A percentile compares a stretch with the other conserved stretches of the same genome.
Conservation (phyloP, 2,888 invertebrate species). For the Uloborus plumipes region DNA sequence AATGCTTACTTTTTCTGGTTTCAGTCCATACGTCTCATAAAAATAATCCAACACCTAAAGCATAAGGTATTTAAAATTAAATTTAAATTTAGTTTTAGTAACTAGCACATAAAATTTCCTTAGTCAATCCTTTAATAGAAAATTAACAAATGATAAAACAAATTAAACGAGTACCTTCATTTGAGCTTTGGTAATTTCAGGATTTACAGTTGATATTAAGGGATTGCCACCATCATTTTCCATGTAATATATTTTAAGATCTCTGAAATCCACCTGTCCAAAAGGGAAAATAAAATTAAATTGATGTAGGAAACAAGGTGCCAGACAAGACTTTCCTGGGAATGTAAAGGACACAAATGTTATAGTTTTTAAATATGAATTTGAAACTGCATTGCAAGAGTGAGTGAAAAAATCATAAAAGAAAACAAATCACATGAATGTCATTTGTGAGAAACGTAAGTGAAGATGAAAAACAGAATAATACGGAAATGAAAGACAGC, state of each 20-base stretch:
- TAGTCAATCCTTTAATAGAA: too few relatives aligned
- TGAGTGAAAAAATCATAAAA: too few relatives aligned
- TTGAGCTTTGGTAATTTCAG: slow-evolving; percentile 55
- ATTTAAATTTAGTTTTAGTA: neutral
- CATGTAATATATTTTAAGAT: slow-evolving; percentile 66
- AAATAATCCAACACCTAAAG: slow-evolving; percentile 69
- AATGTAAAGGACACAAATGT: too few relatives aligned
- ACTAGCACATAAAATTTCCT: too few relatives aligned
- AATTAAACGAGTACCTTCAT: slow-evolving; percentile 25
- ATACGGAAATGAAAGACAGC: too few relatives aligned
- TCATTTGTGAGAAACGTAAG: too few relatives aligned
- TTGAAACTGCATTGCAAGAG: too few relatives aligned
- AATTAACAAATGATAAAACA: neutral
- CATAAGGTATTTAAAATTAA: neutral
- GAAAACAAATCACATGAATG: too few relatives aligned
- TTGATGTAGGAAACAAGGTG: neutral
- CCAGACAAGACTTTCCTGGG: too few relatives aligned
- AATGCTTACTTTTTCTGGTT: slow-evolving; percentile 76
- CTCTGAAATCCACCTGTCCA: slow-evolving; percentile 35
- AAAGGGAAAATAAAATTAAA: neutral
- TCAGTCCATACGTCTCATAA: slow-evolving; percentile 75
- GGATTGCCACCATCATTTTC: slow-evolving; percentile 65
- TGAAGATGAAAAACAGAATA: too few relatives aligned
- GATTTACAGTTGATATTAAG: slow-evolving; percentile 49
- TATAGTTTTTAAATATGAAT: too few relatives aligned